Conservation (phyloP, 2,113 vertebrate species). For the Thryonomys swinderianus region DNA sequence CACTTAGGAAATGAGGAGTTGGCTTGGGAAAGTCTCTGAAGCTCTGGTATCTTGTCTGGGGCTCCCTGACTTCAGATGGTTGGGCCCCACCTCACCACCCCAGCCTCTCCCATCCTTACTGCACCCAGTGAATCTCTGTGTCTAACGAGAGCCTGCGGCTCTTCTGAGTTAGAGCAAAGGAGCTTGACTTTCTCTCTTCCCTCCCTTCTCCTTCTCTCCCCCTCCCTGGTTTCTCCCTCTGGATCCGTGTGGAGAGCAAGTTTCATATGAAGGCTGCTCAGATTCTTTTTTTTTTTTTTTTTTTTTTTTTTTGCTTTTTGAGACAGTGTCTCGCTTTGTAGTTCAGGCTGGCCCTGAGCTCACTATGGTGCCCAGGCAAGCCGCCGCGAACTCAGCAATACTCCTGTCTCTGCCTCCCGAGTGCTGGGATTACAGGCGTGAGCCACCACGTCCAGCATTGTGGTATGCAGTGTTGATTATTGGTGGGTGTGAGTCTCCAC, state of each 20-base stretch:
- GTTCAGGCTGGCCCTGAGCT: too few relatives aligned
- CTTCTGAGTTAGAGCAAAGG: neutral
- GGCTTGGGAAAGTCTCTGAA: neutral
- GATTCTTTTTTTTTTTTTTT: too few relatives aligned
- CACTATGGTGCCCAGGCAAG: too few relatives aligned
- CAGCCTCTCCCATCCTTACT: rapidly evolving
- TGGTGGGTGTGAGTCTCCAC: too few relatives aligned
- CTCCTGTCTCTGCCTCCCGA: too few relatives aligned
- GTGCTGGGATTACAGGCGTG: too few relatives aligned
- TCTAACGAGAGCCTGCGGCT: neutral
- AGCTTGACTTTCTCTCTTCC: neutral
- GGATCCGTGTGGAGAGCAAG: neutral
- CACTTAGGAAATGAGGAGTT: neutral
- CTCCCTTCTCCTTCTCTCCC: neutral
- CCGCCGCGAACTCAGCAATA: too few relatives aligned
- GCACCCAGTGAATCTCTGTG: neutral
- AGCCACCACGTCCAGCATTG: too few relatives aligned
- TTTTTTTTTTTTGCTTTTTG: too few relatives aligned
- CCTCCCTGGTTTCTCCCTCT: neutral
- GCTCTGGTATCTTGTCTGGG: neutral
- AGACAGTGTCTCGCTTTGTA: too few relatives aligned
- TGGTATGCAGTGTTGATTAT: too few relatives aligned
- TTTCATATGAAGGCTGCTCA: neutral
- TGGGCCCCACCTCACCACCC: rapidly evolving
- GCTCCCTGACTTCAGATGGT: neutral